Conservation (phyloP, 2,113 vertebrate genomes). For the Copsychus sechellarum region DNA sequence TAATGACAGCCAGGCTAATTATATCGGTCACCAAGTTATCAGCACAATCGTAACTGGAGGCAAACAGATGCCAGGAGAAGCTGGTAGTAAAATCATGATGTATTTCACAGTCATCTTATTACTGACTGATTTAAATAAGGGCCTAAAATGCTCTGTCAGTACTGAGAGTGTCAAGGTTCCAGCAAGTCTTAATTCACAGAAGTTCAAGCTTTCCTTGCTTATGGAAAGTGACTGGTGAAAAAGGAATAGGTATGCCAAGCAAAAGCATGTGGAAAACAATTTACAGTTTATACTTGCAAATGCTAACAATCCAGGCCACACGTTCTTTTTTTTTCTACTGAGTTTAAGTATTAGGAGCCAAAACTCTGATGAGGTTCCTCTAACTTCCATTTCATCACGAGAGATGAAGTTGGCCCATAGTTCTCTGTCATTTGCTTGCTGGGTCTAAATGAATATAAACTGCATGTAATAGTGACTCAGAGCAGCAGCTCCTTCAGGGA, state of each 20-base stretch:
- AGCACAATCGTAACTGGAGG: constrained; percentile 38
- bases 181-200: neutral
- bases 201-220: neutral
- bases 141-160: constrained; percentile 9
- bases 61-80: constrained; percentile 38
- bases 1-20: constrained; percentile 53
- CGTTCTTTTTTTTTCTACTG: neutral
- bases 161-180: constrained; percentile 6
- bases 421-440: neutral
- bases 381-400: neutral
- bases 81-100: constrained; percentile 59
- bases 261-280: neutral
- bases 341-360: neutral
- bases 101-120: constrained; percentile 52
- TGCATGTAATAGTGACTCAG: neutral
- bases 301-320: neutral
- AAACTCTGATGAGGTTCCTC: neutral
- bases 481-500: neutral
- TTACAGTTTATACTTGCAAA: neutral
- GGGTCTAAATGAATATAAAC: neutral
- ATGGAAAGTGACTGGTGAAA: neutral
- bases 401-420: neutral
- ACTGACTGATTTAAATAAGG: constrained; percentile 41
- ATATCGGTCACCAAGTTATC: constrained; percentile 31
- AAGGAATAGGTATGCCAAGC: neutral